Base-by-base conservation (phyloP, 1,140 invertebrate genomes). In the Brachionus plicatilis region DNA sequence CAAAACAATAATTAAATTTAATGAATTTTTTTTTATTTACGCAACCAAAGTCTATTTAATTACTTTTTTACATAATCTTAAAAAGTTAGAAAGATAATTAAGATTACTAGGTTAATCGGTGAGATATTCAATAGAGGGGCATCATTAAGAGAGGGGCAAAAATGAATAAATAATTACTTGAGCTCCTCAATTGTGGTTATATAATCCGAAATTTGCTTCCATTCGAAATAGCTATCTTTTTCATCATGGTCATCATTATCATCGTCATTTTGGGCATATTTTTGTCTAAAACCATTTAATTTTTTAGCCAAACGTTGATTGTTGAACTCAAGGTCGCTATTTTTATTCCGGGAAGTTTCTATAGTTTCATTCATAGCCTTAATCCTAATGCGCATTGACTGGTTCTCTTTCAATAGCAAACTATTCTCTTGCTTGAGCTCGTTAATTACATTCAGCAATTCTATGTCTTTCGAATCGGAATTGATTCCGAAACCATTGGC, bases 341-440 rank as follows among this genome's bases (percentile, higher is more conserved):
- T 97, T 87, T 90, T 89, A 12, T 92, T 92, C 0, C 93, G 96
- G n/a, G 97, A 88, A 27, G 92, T 92, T 84, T 97, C 94, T n/a
- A 98, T 93, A 0, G 96, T 97, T 87, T 96, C 95, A 87, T 95
- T 94, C 91, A 98, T 92, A 3, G 95, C 95, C 90, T 98, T 98
- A 0, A 98, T 92, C 85, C 96, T 90, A 7, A 94, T 93, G 56
- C 95, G 90, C 65, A 98, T 90, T 86, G 95, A 94, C 87, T 95
- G 94, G 43, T 95, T 92, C 89, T 99, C 96, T 70, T 92, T 92
- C 85, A 93, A 93, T 0, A 99, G 91, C 92, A 98, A 94, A n/a
- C 93, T 94, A 90, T 98, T 99, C 90, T 99, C 97, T 87, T 96
- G 93, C 87, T 94, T 96, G 88, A 96, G 95, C 87, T 99, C 97